Base-by-base conservation (phyloP, 2,797 vertebrate species). In the Coluber constrictor region DNA sequence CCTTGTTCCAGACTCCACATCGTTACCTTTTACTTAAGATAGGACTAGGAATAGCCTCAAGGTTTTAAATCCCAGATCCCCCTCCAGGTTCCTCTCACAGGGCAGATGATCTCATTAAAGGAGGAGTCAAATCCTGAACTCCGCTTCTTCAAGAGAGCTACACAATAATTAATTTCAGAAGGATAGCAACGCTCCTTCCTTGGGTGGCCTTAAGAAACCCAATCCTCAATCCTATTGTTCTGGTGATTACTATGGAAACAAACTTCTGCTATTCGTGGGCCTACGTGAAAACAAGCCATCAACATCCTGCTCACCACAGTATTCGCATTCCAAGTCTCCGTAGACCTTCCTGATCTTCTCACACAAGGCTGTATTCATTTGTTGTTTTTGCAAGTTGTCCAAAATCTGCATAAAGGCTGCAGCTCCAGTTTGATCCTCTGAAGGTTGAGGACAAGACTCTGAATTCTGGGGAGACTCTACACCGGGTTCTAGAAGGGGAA, bases 271-370 rank as follows among this genome's bases (percentile, higher is more conserved):
- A 6, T 60, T 29, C 12, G 37, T 32, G 4, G 13, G 3, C 13
- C 43, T 11, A 13, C 7, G 6, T 32, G 9, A 60, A 88, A 92
- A 57, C 13, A 57, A 27, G 86, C n/a, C 20, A 83, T 25, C 20
- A 25, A 47, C 43, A 12, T 18, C 54, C 86, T 96, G 87, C 98
- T 98, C 98, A 99, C 99, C 99, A 55, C 99, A 99, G 90, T 99
- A 99, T 98, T 99, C 99, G 96, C 99, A 99, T 96, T 99, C 99
- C 94, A 99, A 97, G 93, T 99, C 98, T 90, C 99, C 99, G 2
- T 99, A 99, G 37, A 99, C 98, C 95, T 99, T 99, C 94, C 98
- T 98, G 96, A 99, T 98, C 94, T 97, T 98, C 79, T 98, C 98
- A 59, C 98, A 99, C 94, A 98, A 94, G 88, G 98, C 97, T 0